These are phyloP conservation scores for Macquaria ambigua DNA, from an alignment of 2,113 vertebrate species.

Conservation along the genomic window DNA sequence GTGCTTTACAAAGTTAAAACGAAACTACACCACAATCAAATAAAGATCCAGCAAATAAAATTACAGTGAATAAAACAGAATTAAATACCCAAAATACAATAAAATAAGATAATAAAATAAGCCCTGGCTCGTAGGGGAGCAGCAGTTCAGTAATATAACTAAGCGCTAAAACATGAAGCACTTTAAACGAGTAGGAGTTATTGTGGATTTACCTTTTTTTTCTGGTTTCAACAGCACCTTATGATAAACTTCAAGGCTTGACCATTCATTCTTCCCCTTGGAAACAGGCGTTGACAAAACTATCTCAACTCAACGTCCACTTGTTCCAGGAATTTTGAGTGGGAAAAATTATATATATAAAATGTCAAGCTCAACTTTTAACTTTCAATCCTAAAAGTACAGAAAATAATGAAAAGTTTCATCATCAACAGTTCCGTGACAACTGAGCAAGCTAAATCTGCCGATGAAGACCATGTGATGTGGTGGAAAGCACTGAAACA, in stretches of 20 bases:
- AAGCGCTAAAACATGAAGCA: background rate
- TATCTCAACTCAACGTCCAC: too few relatives aligned
- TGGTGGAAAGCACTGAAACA: background rate
- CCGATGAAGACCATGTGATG: background rate
- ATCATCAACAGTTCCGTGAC: background rate
- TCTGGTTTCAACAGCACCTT: background rate
- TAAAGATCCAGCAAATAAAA: background rate
- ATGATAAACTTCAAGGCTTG: background rate
- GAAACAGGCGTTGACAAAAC: too few relatives aligned
- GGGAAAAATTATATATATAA: background rate
- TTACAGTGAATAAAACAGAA: background rate
- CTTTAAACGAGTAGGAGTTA: background rate
- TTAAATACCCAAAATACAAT: background rate
- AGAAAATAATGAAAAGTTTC: background rate
- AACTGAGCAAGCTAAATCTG: background rate
- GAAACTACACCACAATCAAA: background rate
- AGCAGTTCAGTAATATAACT: background rate
- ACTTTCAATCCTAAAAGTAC: background rate
- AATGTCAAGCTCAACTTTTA: background rate
- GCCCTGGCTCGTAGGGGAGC: background rate
- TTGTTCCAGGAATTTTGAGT: background rate
- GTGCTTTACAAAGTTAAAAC: background rate
- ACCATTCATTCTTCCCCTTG: background rate
- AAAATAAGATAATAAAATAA: too few relatives aligned
- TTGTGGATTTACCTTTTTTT: background rate